These are phyloP conservation scores for Sterrhoptilus dennistouni DNA, from an alignment of 2,113 vertebrate genomes.

Conservation along the genomic window DNA sequence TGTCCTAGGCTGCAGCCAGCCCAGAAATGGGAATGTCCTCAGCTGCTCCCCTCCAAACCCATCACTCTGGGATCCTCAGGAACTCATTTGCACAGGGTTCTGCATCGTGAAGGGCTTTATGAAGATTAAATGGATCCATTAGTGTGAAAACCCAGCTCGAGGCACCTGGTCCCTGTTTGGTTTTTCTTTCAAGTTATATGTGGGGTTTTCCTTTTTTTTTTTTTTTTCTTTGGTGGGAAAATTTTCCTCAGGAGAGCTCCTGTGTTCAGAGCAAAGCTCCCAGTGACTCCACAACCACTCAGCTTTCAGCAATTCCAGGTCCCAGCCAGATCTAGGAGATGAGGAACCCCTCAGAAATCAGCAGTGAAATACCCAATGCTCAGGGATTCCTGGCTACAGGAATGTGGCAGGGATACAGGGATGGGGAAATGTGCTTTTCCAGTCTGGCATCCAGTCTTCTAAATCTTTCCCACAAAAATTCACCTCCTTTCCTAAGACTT, in stretches of 20 bases:
- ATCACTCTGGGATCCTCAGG: neutral
- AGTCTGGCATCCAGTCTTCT: neutral
- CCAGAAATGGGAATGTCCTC: neutral
- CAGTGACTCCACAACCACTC: neutral
- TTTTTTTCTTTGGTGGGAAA: neutral
- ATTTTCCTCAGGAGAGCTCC: neutral
- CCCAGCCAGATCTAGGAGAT: neutral
- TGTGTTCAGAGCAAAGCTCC: neutral
- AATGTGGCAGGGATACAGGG: neutral
- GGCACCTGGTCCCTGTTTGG: neutral
- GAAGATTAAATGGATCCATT: conserved; percentile 4
- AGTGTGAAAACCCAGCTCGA: neutral
- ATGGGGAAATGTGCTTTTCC: neutral
- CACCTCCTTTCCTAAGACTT: neutral
- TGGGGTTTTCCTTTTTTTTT: accelerated
- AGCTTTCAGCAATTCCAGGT: neutral
- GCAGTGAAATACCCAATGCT: neutral
- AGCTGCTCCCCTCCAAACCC: neutral
- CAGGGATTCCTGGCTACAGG: neutral
- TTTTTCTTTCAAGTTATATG: neutral
- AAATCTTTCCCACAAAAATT: neutral
- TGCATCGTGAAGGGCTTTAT: neutral
- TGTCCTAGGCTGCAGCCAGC: neutral
- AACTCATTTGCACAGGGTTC: neutral
- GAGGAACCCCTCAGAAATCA: neutral